Evolutionary conservation across 2,797 vertebrate species (phyloP).

Genomic region (Chlorospingus semifuscus): DNA sequence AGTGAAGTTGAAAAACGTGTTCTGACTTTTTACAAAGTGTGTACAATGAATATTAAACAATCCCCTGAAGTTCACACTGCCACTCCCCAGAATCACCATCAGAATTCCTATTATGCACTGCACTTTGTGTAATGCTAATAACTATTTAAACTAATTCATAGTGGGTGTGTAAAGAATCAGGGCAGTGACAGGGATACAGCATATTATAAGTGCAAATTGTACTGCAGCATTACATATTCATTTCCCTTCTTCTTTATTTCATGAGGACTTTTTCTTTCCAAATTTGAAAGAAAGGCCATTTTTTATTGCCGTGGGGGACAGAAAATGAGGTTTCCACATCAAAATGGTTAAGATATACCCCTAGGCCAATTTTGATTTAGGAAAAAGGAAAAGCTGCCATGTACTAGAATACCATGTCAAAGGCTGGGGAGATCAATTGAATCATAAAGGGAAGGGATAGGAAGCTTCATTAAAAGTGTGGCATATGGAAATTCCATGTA

Average conservation of each 20-base stretch:
- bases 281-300: neutral
- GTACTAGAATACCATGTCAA: neutral
- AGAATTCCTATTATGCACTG: neutral
- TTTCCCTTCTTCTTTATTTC: neutral
- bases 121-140: neutral
- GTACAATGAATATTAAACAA: slow-evolving; percentile 23
- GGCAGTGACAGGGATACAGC: neutral
- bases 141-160: neutral
- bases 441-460: neutral
- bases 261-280: neutral
- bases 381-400: neutral
- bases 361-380: neutral
- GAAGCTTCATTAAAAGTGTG: neutral
- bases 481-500: neutral
- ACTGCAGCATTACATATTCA: neutral
- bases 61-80: neutral
- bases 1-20: neutral
- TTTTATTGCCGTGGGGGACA: neutral
- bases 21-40: neutral
- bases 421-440: neutral
- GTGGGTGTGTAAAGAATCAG: neutral
- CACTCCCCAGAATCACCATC: neutral
- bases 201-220: neutral
- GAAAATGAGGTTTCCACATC: neutral
- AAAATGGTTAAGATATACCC: neutral